phyloP scores from a whole-genome alignment of 2,113 vertebrate species.

The Bettongia penicillata region DNA sequence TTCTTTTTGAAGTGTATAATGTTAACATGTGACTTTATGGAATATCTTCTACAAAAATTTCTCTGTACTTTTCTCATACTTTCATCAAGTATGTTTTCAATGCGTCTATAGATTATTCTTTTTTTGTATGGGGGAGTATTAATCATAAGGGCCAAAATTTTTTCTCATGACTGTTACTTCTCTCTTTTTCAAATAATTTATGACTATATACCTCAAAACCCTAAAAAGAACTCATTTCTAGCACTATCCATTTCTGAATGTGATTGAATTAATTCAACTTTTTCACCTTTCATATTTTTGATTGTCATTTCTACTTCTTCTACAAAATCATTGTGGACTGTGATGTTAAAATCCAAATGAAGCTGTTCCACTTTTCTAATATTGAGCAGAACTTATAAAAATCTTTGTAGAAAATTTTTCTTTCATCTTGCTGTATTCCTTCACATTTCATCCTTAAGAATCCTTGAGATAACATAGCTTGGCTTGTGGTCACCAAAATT shows the following conservation, averaged over 20 bases:
- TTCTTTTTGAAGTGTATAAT: not conserved
- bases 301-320: not conserved
- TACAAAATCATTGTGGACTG: not conserved
- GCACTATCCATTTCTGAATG: not conserved
- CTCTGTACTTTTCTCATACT: not conserved
- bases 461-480: not conserved
- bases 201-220: not conserved
- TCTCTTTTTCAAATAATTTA: not conserved
- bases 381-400: not conserved
- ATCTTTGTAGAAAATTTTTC: not conserved
- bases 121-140: not conserved
- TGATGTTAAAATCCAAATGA: not conserved
- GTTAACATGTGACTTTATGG: not conserved
- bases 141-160: not conserved
- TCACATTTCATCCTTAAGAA: not conserved
- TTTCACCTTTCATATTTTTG: not conserved
- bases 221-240: not conserved
- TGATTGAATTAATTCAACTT: not conserved
- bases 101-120: not conserved
- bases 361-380: not conserved
- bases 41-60: not conserved
- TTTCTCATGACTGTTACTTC: not conserved
- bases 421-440: not conserved
- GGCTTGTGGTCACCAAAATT: not conserved
- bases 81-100: not conserved